Base-by-base conservation (phyloP, 2,113 vertebrate species). In the Trochalopteron elliotii region DNA sequence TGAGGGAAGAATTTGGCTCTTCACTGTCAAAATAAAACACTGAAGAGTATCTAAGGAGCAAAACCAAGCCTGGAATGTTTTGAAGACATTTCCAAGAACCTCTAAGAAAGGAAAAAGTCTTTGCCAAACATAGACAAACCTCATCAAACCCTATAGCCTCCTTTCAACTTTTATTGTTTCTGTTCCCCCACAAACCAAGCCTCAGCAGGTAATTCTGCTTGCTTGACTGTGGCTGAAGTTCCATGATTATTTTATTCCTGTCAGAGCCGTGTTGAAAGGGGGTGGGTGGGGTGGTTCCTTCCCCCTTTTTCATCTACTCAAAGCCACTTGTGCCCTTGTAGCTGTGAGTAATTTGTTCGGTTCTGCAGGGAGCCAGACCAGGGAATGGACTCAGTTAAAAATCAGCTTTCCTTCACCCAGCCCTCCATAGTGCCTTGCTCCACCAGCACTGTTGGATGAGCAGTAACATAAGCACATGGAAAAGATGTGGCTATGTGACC, bases 51-150 rank as follows among this genome's bases (percentile, higher is more conserved):
- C 90, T 94, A 87, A 93, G 69, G 80, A 93, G 77, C 21, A 90
- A 97, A 94, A 95, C 61, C 80, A 79, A 94, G 25, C 19, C 88
- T 92, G 90, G 94, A 97, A 95, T 96, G 69, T 96, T 95, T 96
- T 94, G 72, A 90, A 96, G 65, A 76, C 61, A 65, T 96, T 96
- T 96, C 96, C 90, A 94, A 95, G 69, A 96, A 94, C 56, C 33
- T 83, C 60, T 59, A 94, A 93, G 93, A 96, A 95, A 90, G 44
- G 31, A 94, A 95, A 89, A 90, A 82, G 22, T 63, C 65, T 89
- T 89, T 96, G 83, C 90, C 93, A 96, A 94, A 84, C 56, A 67
- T 12, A 93, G 95, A 78, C 86, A 94, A 93, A 96, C 86, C 86
- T 90, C 96, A 92, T 92, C 93, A 96, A 95, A 94, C 65, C 56